phyloP scores from a whole-genome alignment of 2,113 vertebrate genomes.

The Narcine bancroftii region DNA sequence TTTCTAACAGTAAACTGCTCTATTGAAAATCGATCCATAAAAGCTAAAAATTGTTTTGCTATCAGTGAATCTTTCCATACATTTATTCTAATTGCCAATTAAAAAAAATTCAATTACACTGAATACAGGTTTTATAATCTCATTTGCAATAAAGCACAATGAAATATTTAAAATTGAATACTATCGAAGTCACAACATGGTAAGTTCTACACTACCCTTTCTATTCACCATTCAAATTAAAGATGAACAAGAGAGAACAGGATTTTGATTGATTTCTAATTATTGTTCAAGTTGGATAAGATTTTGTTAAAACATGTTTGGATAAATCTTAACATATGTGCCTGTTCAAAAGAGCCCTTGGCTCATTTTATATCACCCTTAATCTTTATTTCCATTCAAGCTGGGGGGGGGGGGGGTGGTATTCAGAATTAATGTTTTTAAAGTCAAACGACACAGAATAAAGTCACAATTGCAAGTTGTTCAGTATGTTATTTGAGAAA shows the following conservation, averaged over 20 bases:
- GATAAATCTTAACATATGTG: too few species aligned
- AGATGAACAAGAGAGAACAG: neutral
- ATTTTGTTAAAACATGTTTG: neutral
- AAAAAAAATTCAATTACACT: too few species aligned
- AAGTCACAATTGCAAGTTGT: neutral
- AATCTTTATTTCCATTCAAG: neutral
- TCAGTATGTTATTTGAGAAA: neutral
- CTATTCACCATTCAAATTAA: neutral
- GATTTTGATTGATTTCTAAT: neutral
- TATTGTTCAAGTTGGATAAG: neutral
- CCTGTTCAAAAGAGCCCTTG: neutral
- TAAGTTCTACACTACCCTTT: neutral
- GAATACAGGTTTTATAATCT: neutral
- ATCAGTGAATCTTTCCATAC: neutral
- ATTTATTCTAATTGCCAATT: neutral
- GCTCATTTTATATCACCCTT: neutral
- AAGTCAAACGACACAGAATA: neutral
- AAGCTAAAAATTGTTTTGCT: neutral
- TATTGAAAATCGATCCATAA: neutral
- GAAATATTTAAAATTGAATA: conserved; percentile 25
- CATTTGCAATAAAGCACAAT: neutral
- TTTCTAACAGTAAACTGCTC: neutral
- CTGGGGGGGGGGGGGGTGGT: too few species aligned
- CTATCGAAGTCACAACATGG: neutral
- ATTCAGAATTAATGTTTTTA: too few species aligned